A percentile compares a stretch with the other conserved stretches of the same genome.
Evolutionary conservation across 1,140 invertebrate genomes (phyloP).

Genomic region (Ceratitis capitata): DNA sequence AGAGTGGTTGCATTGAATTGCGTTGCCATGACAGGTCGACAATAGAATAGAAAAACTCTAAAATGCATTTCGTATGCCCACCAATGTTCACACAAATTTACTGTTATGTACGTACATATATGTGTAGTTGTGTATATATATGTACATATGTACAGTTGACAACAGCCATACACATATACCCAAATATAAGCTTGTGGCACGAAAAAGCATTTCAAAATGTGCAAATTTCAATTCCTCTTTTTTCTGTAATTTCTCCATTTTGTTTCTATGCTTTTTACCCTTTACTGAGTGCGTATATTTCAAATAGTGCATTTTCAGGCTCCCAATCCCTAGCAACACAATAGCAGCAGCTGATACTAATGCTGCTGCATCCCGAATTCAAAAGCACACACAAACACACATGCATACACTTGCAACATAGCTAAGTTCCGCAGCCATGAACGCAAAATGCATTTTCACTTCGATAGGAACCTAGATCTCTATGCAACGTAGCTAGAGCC

Average conservation of each 20-base stretch:
- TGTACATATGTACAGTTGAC: not conserved
- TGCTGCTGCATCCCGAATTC: not conserved
- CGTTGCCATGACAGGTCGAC: too few relatives aligned
- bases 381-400: not conserved
- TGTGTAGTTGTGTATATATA: not conserved
- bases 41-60: too few relatives aligned
- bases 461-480: not conserved
- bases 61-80: too few relatives aligned
- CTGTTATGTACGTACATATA: too few relatives aligned
- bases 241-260: not conserved
- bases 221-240: not conserved
- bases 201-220: not conserved
- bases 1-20: not conserved
- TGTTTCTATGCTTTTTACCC: not conserved
- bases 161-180: too few relatives aligned
- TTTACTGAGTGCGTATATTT: not conserved
- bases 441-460: not conserved
- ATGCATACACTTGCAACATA: too few relatives aligned
- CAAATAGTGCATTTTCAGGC: not conserved
- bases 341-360: not conserved
- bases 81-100: too few relatives aligned
- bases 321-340: not conserved
- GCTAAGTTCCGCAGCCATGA: not conserved
- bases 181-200: not conserved
- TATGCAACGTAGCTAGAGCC: not conserved